A percentile compares a stretch with the other conserved stretches of the same genome.
Conservation (phyloP, 2,888 invertebrate species). For the Chloroclysta siterata region DNA sequence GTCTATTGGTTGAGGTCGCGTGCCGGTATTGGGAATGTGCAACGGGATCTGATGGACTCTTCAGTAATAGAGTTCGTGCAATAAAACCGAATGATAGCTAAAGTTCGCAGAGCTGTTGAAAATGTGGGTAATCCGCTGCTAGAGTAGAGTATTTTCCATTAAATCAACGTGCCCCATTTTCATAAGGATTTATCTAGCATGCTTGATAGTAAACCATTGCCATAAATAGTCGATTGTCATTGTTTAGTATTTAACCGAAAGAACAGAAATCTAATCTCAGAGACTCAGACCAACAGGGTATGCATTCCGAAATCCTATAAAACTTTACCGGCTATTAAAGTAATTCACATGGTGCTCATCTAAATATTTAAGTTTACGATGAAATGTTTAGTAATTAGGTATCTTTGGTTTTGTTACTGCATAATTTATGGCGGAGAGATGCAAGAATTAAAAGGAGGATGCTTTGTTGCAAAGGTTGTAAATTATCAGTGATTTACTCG, state of each 20-base stretch:
- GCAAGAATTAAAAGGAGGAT: slow-evolving; percentile 3
- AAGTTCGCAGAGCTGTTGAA: slow-evolving; percentile 13
- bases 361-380: slow-evolving; percentile 45
- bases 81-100: slow-evolving; percentile 29
- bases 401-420: slow-evolving; percentile 29
- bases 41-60: slow-evolving; percentile 63
- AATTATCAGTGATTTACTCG: slow-evolving; percentile 11
- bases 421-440: slow-evolving; percentile 31
- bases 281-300: slow-evolving; percentile 21
- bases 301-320: slow-evolving; percentile 36
- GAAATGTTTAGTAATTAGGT: slow-evolving; percentile 37
- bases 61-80: slow-evolving; percentile 44
- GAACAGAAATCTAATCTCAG: not conserved
- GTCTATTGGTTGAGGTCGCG: slow-evolving; percentile 66
- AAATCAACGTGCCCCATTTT: too few species aligned
- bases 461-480: slow-evolving; percentile 9
- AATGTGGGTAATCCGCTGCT: slow-evolving; percentile 9
- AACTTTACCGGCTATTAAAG: slow-evolving; percentile 44
- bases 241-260: not conserved
- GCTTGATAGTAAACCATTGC: too few species aligned
- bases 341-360: slow-evolving; percentile 40
- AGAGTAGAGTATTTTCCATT: not conserved
- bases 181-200: too few species aligned
- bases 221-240: too few species aligned
- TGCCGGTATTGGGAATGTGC: slow-evolving; percentile 67